Base-by-base conservation (phyloP, 2,888 invertebrate species). In the Drosophila falleni region DNA sequence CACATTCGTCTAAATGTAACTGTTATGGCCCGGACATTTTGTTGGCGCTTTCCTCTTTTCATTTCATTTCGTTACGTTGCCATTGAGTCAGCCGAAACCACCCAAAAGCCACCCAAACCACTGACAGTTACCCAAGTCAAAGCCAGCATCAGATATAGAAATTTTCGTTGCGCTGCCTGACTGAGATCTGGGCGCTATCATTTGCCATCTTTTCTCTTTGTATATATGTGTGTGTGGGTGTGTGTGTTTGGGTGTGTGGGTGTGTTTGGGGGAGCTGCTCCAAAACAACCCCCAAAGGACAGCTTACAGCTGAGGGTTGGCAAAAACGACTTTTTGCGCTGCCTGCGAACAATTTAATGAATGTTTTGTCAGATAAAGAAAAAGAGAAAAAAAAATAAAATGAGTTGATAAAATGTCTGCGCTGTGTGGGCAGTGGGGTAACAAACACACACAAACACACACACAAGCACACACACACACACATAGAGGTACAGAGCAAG, bases 101-200 rank as follows among this genome's bases (percentile, higher is more conserved):
- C 53, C 53, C 42, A 42, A 61, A 77, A 47, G 41, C 54, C 59
- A 41, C 53, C 58, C 55, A 15, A 61, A 51, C 55, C 60, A 59
- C 44, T 53, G 64, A 73, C 78, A 76, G 69, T 64, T 66, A 66
- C 74, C 76, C 76, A 77, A 77, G 77, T 77, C 77, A 77, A 70
- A 77, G 60, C 60, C 83, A 85, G 80, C 89, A 87, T 87, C 89
- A 81, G 87, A 87, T 87, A 87, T 82, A 87, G 82, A 85, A 85
- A 85, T 73, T 89, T 87, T 87, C 78, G 81, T 70, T 79, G 78
- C 76, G 81, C 80, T 78, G 78, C 53, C 53, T 67, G 72, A 65
- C 75, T 47, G 73, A 79, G 71, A 79, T 81, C 85, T 89, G 80
- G 61, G 60, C 65, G 83, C 82, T 87, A 89, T 87, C 88, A 86